phyloP scores from a whole-genome alignment of 1,140 invertebrate genomes.

The Apocrypta bakeri region DNA sequence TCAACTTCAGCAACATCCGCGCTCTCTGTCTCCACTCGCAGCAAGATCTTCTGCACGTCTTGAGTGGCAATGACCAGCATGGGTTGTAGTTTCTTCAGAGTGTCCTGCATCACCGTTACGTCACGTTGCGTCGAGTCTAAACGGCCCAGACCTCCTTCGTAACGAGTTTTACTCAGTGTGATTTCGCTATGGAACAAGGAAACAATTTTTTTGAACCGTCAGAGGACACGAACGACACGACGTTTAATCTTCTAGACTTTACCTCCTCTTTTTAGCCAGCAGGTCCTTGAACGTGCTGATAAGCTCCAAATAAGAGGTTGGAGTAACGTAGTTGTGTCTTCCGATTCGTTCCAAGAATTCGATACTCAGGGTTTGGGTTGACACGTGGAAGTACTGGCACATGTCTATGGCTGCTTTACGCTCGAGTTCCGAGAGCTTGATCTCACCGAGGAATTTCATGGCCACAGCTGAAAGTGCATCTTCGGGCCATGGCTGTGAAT shows the following conservation, averaged over 20 bases:
- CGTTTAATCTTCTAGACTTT: not conserved
- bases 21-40: conserved; percentile 87
- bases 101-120: conserved; percentile 90
- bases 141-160: conserved; percentile 91
- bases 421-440: conserved; percentile 86
- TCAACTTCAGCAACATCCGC: conserved; percentile 87
- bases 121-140: conserved; percentile 88
- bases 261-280: conserved; percentile 82
- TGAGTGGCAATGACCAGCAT: conserved; percentile 89
- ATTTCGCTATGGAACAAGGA: conserved; percentile 76
- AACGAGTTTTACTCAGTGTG: conserved; percentile 80
- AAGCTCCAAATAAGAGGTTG: conserved; percentile 94
- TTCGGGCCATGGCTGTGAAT: conserved; percentile 88
- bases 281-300: conserved; percentile 94
- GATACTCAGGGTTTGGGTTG: conserved; percentile 84
- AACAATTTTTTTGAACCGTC: conserved; percentile 41
- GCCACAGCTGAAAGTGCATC: conserved; percentile 95
- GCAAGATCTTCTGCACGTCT: conserved; percentile 87
- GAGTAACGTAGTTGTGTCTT: conserved; percentile 93
- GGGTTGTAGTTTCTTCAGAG: conserved; percentile 90
- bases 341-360: conserved; percentile 83
- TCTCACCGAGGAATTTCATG: conserved; percentile 88
- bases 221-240: not conserved
- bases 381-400: conserved; percentile 94
- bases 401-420: conserved; percentile 85